Evolutionary conservation across 2,113 vertebrate species (phyloP).

Genomic region (Ceyx margarethae): DNA sequence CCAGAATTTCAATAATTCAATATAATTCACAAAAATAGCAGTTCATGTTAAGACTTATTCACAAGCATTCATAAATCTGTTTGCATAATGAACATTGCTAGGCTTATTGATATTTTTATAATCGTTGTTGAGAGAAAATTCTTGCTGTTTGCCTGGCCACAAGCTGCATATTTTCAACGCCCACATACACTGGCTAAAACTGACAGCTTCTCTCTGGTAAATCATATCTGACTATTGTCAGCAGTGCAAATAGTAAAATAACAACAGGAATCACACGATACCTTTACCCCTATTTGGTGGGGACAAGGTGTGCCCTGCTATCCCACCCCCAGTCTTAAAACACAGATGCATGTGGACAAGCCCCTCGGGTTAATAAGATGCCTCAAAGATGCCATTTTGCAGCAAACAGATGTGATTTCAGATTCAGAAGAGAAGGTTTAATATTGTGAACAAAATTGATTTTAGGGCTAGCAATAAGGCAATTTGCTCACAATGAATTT

Average conservation of each 20-base stretch:
- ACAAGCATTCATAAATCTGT: background rate
- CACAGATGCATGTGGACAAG: background rate
- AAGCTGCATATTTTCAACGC: background rate
- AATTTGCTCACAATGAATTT: background rate
- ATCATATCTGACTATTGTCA: background rate
- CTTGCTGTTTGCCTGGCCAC: background rate
- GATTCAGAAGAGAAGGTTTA: background rate
- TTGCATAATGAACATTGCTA: slow-evolving; percentile 7
- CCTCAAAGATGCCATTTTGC: background rate
- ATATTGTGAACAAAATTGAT: background rate
- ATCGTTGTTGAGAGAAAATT: background rate
- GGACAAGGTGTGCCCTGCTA: background rate
- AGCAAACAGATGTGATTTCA: background rate
- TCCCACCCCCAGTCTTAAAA: background rate
- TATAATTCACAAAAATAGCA: slow-evolving; percentile 3
- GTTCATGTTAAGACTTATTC: background rate
- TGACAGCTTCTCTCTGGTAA: slow-evolving; percentile 2
- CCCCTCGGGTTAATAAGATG: background rate
- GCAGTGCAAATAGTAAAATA: background rate
- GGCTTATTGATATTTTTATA: background rate
- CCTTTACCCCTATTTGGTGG: background rate
- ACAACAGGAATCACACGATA: background rate
- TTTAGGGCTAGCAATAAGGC: background rate
- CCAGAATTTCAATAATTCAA: slow-evolving; percentile 20
- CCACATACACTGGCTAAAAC: background rate